These are phyloP conservation scores for Chamaetylas fuelleborni DNA, from an alignment of 2,113 vertebrate genomes.

Conservation along the genomic window DNA sequence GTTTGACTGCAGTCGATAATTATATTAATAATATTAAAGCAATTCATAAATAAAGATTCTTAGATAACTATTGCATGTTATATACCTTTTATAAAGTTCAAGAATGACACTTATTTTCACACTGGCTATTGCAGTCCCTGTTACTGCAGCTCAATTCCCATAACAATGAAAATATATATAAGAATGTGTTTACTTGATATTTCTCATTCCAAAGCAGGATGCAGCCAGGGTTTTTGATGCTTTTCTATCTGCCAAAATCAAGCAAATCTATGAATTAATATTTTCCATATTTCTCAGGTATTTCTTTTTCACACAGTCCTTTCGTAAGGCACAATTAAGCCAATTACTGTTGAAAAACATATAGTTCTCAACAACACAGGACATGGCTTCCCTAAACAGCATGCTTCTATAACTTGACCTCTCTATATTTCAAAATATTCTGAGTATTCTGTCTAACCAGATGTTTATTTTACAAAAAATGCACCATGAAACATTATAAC, in stretches of 20 bases:
- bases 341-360: neutral
- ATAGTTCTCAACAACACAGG: neutral
- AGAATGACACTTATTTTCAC: neutral
- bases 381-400: neutral
- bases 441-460: neutral
- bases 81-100: neutral
- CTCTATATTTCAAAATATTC: neutral
- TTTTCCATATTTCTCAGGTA: neutral
- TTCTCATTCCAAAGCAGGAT: neutral
- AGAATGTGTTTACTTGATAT: neutral
- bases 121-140: neutral
- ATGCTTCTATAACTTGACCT: neutral
- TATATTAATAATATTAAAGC: neutral
- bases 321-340: neutral
- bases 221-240: neutral
- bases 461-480: neutral
- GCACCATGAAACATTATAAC: rapidly evolving
- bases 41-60: neutral
- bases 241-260: neutral
- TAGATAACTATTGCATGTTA: no score
- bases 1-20: neutral
- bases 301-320: neutral
- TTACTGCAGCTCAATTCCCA: neutral
- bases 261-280: neutral
- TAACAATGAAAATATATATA: neutral